Percentiles rank a stretch among this genome's conserved stretches.
Conservation (phyloP, 2,888 invertebrate genomes). For the Brachyptera putata region DNA sequence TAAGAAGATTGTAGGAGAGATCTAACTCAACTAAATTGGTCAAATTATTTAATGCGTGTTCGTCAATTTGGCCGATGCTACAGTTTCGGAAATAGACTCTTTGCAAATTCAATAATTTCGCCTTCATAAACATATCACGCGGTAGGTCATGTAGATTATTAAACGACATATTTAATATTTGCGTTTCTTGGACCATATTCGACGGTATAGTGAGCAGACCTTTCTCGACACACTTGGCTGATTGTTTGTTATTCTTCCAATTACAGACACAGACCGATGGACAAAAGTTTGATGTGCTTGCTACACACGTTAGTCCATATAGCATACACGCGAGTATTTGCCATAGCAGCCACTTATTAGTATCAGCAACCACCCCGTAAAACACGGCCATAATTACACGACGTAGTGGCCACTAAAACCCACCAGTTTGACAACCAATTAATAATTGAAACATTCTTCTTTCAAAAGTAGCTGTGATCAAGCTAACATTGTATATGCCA, state of each 20-base stretch:
- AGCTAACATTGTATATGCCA: no score
- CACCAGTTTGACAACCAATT: no score
- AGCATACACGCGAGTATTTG: neutral
- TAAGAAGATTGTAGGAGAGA: constrained; percentile 77
- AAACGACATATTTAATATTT: constrained; percentile 84
- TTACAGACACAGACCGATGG: constrained; percentile 82
- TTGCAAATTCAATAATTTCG: constrained; percentile 80
- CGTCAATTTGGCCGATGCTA: constrained; percentile 80
- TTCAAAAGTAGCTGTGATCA: no score
- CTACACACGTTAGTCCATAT: constrained; percentile 5
- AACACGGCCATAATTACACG: neutral
- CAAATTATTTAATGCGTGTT: constrained; percentile 76
- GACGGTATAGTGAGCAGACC: constrained; percentile 80
- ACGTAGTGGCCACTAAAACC: constrained; percentile 14
- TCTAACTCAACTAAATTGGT: constrained; percentile 88
- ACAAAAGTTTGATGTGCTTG: constrained; percentile 48
- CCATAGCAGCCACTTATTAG: constrained; percentile 14
- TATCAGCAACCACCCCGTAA: neutral
- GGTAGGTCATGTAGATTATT: constrained; percentile 82
- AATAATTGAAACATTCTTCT: no score
- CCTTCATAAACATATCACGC: constrained; percentile 74
- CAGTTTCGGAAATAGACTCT: constrained; percentile 79
- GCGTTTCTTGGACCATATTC: constrained; percentile 81
- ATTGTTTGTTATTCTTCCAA: constrained; percentile 92
- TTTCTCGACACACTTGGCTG: constrained; percentile 83